Base-by-base conservation (phyloP, 2,797 vertebrate species). In the Danio choprae region DNA sequence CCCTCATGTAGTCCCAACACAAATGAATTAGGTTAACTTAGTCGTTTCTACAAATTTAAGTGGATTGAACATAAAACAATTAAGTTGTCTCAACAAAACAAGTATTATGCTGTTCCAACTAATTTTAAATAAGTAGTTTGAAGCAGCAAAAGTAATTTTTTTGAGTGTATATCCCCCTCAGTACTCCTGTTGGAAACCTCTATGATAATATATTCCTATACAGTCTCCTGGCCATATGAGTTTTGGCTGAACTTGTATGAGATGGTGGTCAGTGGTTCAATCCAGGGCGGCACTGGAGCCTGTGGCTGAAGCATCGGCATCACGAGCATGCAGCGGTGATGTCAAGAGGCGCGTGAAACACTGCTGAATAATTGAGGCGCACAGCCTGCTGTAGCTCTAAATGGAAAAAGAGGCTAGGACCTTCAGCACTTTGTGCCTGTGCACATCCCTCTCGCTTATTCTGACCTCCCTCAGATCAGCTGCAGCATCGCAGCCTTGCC, bases 351-450 rank as follows among this genome's bases (percentile, higher is more conserved):
- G 65, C 6, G n/a, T 69, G 59, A 74, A 82, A 56, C 58, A 11
- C 85, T 89, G 80, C 89, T 94, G 88, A 93, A 93, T 92, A 91
- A 93, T 92, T 92, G 90, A 87, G 69, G 79, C 5, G 8, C 72
- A 11, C 68, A 79, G 67, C 87, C 85, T 80, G 84, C 84, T 81
- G 83, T 81, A 67, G 73, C 77, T 85, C 85, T 83, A 87, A 88
- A 86, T 77, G 83, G 83, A 81, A 84, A 79, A 79, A 83, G 80
- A 86, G 84, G 86, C 84, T 83, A 83, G 84, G 84, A 88, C 74
- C 83, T 62, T 81, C 11, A 36, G 83, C 79, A 75, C 76, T 48
- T 58, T 74, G 55, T 79, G 68, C 68, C 68, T 79, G 48, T 70
- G 43, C 50, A 68, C 20, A 60, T 76, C 53, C 68, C 60, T 70